Conservation (phyloP, 2,888 invertebrate species). For the Cosmia pyralina region DNA sequence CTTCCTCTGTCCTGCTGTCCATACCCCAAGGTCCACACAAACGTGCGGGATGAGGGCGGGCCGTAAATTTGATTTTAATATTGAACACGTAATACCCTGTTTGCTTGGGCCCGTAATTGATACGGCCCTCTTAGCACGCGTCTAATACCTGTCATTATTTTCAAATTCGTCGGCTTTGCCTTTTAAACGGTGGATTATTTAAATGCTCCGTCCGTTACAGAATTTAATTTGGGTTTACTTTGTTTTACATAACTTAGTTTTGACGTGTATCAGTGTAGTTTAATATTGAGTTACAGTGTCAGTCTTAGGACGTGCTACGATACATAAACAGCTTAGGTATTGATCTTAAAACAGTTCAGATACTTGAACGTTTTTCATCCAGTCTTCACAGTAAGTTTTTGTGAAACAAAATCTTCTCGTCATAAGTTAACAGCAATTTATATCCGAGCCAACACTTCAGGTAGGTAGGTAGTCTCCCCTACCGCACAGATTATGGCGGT, state of each 20-base stretch:
- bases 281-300: conserved; percentile 4
- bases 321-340: neutral
- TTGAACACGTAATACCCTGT: conserved; percentile 86
- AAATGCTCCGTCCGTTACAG: conserved; percentile 70
- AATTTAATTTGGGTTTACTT: conserved; percentile 72
- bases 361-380: neutral
- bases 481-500: conserved; percentile 88
- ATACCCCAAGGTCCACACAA: conserved; percentile 69
- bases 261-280: conserved; percentile 52
- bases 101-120: conserved; percentile 87
- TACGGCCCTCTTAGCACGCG: conserved; percentile 85
- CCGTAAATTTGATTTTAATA: conserved; percentile 90
- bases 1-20: conserved; percentile 62
- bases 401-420: conserved; percentile 50
- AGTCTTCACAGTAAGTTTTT: conserved; percentile 44
- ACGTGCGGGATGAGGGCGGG: conserved; percentile 71
- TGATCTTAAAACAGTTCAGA: neutral
- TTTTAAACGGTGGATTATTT: conserved; percentile 85
- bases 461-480: conserved; percentile 69
- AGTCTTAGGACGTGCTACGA: neutral
- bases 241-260: conserved; percentile 64
- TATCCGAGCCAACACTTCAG: conserved; percentile 73
- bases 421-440: conserved; percentile 74
- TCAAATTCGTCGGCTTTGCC: conserved; percentile 85
- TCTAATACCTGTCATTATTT: conserved; percentile 89